phyloP scores from a whole-genome alignment of 2,113 vertebrate species.

The Furnarius figulus region DNA sequence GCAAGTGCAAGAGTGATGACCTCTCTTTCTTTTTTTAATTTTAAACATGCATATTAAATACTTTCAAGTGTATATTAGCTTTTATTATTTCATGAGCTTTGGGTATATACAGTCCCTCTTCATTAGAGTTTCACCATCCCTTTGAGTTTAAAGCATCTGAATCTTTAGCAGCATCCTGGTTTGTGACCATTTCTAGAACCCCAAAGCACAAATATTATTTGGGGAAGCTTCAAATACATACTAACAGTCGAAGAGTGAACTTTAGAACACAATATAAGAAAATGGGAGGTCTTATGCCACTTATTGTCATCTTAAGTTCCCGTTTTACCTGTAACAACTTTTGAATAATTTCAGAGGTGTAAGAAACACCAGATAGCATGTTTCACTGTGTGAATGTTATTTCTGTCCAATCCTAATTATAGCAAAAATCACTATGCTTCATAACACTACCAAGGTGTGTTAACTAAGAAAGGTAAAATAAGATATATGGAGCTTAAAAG shows the following conservation, averaged over 20 bases:
- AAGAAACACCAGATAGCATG: background rate
- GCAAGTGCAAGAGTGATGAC: background rate
- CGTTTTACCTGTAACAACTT: background rate
- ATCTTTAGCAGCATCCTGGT: background rate
- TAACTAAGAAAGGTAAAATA: background rate
- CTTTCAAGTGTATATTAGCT: background rate
- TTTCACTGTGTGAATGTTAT: background rate
- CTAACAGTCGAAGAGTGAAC: background rate
- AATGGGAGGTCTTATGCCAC: background rate
- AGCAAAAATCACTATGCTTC: background rate
- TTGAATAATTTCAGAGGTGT: background rate
- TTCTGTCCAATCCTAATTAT: background rate
- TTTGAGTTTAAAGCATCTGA: background rate
- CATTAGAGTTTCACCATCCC: background rate
- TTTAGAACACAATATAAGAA: background rate
- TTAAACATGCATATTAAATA: background rate
- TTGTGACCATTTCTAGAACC: background rate
- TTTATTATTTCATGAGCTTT: background rate
- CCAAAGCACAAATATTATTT: background rate
- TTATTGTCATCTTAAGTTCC: background rate
- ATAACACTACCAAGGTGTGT: background rate
- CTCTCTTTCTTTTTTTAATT: background rate
- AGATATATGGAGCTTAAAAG: background rate
- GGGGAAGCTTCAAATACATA: background rate
- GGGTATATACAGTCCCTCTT: background rate